Evolutionary conservation across 1,140 invertebrate genomes (phyloP), one percentile per base, ranked within the genome.

Genomic region (Drosophila tristis): DNA sequence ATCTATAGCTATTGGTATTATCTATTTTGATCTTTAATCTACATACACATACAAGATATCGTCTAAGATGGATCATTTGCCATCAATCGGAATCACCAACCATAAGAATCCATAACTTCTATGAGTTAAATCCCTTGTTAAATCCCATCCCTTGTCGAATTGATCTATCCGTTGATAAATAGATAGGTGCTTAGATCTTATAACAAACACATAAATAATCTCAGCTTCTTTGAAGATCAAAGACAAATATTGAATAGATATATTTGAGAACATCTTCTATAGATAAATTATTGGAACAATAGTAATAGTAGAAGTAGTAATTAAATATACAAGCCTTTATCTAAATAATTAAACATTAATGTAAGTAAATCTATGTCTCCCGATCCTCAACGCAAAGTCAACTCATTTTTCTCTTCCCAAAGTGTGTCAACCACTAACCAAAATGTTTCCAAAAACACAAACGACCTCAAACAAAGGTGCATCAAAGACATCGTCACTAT

Each of bases 391-490:
- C 20, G 20, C 15, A 35, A 56, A 56, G 23, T 5, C 20, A 15
- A 5, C 15, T 13, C 20, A 20, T 31, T 64, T 44, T 20, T 9
- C 9, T 29, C 6, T 20, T 5, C 35, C 5, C 39, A 50, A 74
- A 54, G 71, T 74, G 71, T 74, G 72, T 74, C 72, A 74, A 67
- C 56, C 31, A 35, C 31, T 35, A 35, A 3, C 31, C 31, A 35
- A 11, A 35, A 35, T 35, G 31, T 11, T 35, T 77, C 77, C 64
- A 68, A 87, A 82, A 86, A 76, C 62, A 61, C 20, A 60, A 82
- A 81, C 78, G 75, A 87, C 74, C 82, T 78, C 71, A 80, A 78
- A 59, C 50, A 73, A 86, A 86, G 82, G 68, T 85, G 80, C 80
- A 71, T 54, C 42, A 35, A 80, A 57, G 60, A 74, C 62, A 79